These are phyloP conservation scores for Cephus rjabovi DNA, from an alignment of 2,888 invertebrate genomes.

Conservation along the genomic window DNA sequence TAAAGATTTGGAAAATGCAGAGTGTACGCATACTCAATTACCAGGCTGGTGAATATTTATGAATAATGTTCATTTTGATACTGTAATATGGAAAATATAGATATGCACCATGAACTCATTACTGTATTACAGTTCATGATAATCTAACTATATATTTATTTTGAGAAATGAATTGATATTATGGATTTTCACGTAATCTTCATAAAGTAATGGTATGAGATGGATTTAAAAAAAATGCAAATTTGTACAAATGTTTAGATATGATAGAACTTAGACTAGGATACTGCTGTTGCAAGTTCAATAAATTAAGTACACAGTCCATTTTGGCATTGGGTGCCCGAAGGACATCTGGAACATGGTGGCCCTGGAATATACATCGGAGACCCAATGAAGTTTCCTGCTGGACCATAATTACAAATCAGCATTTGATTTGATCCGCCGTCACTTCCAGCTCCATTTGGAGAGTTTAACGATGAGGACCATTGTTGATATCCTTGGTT, in stretches of 20 bases:
- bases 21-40: neutral
- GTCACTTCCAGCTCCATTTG: neutral
- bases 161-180: too few species aligned
- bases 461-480: neutral
- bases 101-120: neutral
- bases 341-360: constrained; percentile 1
- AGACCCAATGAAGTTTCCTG: constrained; percentile 55
- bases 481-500: neutral
- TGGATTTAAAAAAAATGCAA: neutral
- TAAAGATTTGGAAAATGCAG: neutral
- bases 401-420: constrained; percentile 66
- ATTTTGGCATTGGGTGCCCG: neutral
- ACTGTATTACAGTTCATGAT: neutral
- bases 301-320: neutral
- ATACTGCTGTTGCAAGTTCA: neutral
- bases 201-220: neutral
- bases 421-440: constrained; percentile 27
- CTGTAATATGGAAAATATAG: neutral
- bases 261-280: neutral
- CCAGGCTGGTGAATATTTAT: neutral
- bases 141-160: neutral
- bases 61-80: neutral
- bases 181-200: neutral
- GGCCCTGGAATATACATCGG: constrained; percentile 48
- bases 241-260: neutral